phyloP scores from a whole-genome alignment of 2,797 vertebrate species.

The Danio choprae region DNA sequence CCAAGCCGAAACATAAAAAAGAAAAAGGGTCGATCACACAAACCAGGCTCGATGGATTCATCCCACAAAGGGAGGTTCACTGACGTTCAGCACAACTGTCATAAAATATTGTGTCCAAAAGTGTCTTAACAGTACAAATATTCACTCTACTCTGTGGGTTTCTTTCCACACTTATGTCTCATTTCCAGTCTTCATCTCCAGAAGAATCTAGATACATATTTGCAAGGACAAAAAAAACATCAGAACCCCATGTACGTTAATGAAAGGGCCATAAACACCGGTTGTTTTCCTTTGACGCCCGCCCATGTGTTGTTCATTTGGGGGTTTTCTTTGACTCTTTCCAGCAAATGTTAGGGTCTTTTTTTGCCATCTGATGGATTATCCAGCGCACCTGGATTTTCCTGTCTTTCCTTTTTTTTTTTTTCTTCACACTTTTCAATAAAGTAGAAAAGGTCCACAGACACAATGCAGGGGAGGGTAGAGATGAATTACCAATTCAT shows the following conservation, averaged over 20 bases:
- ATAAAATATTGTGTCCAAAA: constrained; percentile 51
- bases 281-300: constrained; percentile 48
- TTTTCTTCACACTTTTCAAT: constrained; percentile 51
- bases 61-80: constrained; percentile 40
- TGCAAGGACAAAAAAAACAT: constrained; percentile 35
- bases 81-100: constrained; percentile 49
- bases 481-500: constrained; percentile 94
- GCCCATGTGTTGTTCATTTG: constrained; percentile 32
- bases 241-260: constrained; percentile 36
- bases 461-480: constrained; percentile 71
- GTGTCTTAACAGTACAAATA: constrained; percentile 58
- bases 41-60: constrained; percentile 35
- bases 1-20: constrained; percentile 52
- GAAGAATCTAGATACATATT: constrained; percentile 37
- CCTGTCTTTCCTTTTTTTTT: constrained; percentile 50
- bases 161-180: neutral
- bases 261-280: constrained; percentile 31
- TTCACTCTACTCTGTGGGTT: constrained; percentile 37
- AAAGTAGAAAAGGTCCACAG: constrained; percentile 73
- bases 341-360: constrained; percentile 29
- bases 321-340: constrained; percentile 37
- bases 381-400: constrained; percentile 41
- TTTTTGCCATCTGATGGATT: constrained; percentile 36
- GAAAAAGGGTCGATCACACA: constrained; percentile 42
- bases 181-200: constrained; percentile 35